A percentile compares a stretch with the other conserved stretches of the same genome.
Conservation (phyloP, 2,797 vertebrate species). For the Periparus ater region DNA sequence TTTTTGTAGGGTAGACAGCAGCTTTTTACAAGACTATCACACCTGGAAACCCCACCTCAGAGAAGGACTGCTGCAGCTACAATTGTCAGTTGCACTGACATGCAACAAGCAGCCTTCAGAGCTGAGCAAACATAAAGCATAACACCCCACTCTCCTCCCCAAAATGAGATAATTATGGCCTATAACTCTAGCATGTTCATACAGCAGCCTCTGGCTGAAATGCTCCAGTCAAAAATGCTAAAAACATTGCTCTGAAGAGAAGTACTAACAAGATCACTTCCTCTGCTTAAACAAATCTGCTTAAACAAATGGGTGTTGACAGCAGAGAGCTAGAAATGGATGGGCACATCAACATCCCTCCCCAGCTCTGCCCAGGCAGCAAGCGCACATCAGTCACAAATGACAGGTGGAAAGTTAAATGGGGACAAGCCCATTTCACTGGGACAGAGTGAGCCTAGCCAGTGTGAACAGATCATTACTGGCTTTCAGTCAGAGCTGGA, state of each 20-base stretch:
- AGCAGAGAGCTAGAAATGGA: neutral
- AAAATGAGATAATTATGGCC: neutral
- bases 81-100: neutral
- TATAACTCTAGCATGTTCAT: neutral
- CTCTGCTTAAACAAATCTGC: neutral
- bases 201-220: neutral
- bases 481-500: neutral
- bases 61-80: neutral
- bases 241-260: neutral
- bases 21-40: neutral
- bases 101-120: neutral
- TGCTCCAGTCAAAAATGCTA: neutral
- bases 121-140: neutral
- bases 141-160: neutral
- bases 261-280: neutral
- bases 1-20: neutral
- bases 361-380: neutral
- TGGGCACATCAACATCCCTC: neutral
- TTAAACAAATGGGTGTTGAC: neutral
- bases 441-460: neutral
- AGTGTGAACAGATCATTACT: neutral
- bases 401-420: neutral
- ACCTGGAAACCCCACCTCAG: neutral
- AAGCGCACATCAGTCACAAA: fast-evolving
- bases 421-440: neutral